phyloP scores from a whole-genome alignment of 2,888 invertebrate species.

The Atethmia centrago region DNA sequence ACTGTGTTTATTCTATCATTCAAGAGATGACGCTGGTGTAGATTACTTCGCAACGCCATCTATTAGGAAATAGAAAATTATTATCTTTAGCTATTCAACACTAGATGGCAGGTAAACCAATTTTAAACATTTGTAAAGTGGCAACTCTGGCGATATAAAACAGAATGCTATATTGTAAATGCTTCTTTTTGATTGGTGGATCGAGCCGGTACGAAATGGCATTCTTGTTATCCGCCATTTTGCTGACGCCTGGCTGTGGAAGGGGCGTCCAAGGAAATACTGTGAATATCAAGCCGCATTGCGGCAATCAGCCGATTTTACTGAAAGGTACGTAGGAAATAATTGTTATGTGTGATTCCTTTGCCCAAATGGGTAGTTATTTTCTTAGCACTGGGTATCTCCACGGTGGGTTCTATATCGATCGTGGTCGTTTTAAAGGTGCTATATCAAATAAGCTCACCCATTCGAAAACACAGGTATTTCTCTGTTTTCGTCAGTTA shows the following conservation, averaged over 20 bases:
- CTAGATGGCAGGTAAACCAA: constrained; percentile 66
- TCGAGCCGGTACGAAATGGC: constrained; percentile 67
- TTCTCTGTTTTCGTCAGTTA: constrained; percentile 89
- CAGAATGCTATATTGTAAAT: constrained; percentile 73
- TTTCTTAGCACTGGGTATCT: constrained; percentile 91
- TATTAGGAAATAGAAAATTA: constrained; percentile 21
- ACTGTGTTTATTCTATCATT: neutral
- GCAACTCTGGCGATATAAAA: constrained; percentile 83
- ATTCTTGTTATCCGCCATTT: constrained; percentile 82
- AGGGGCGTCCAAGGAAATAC: constrained; percentile 51
- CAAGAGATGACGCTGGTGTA: constrained; percentile 20
- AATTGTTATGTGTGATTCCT: constrained; percentile 9
- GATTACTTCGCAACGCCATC: constrained; percentile 34
- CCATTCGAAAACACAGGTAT: constrained; percentile 87
- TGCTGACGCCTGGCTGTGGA: constrained; percentile 68
- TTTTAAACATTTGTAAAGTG: constrained; percentile 65
- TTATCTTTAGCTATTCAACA: constrained; percentile 58
- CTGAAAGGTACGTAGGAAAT: constrained; percentile 75
- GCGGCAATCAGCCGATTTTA: constrained; percentile 79
- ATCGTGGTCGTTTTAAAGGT: constrained; percentile 91
- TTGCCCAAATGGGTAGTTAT: constrained; percentile 64
- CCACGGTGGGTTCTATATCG: constrained; percentile 86
- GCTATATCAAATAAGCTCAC: constrained; percentile 89
- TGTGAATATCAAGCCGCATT: constrained; percentile 81
- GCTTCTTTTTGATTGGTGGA: constrained; percentile 87